Percentiles rank a stretch among this genome's conserved stretches.
Conservation (phyloP, 1,140 invertebrate genomes). For the Leptinotarsa texana region DNA sequence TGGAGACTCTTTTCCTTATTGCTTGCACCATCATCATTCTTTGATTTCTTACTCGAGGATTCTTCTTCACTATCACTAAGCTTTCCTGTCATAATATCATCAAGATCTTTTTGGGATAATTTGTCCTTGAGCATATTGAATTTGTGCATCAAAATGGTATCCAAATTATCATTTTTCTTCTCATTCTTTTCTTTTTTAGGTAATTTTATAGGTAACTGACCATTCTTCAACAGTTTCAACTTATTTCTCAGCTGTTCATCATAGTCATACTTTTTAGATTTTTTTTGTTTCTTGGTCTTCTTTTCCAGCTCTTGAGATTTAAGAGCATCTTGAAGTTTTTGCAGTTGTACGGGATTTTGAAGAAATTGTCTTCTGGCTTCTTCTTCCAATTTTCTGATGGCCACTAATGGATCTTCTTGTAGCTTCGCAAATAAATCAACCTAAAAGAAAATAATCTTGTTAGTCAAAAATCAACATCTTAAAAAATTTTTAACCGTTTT, state of each 20-base stretch:
- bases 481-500: too few relatives aligned
- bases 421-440: conserved; percentile 82
- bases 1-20: too few relatives aligned
- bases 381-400: conserved; percentile 83
- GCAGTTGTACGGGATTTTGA: conserved; percentile 89
- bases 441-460: conserved; percentile 29
- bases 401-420: conserved; percentile 86
- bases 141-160: conserved; percentile 61
- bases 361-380: conserved; percentile 78
- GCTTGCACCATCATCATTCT: too few relatives aligned
- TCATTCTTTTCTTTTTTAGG: conserved; percentile 50
- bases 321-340: conserved; percentile 78
- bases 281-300: conserved; percentile 58
- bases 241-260: conserved; percentile 59
- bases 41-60: conserved; percentile 39
- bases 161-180: conserved; percentile 58
- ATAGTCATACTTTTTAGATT: conserved; percentile 60
- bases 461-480: too few relatives aligned
- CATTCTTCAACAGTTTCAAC: conserved; percentile 54
- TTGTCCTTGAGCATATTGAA: conserved; percentile 58
- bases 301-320: conserved; percentile 62
- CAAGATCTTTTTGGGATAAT: conserved; percentile 59
- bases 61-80: conserved; percentile 54
- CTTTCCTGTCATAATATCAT: conserved; percentile 57
- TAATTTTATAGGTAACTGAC: conserved; percentile 31